Percentiles rank a stretch among this genome's conserved stretches.
Evolutionary conservation across 2,888 invertebrate species (phyloP).

Genomic region (Acleris laterana): DNA sequence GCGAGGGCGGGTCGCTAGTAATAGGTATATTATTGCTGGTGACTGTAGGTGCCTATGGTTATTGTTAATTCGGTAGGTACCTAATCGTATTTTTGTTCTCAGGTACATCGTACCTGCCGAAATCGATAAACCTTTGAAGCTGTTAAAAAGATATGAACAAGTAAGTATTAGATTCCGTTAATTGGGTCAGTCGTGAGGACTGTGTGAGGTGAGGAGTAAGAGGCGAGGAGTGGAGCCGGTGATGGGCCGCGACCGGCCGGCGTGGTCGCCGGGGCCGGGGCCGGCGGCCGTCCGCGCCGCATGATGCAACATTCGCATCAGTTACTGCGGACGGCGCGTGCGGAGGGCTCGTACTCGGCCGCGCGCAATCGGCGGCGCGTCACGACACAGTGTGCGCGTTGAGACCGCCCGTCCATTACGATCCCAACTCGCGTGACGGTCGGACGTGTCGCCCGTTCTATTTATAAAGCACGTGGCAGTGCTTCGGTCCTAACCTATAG

Average conservation of each 20-base stretch:
- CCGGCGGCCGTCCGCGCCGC: conserved; percentile 14
- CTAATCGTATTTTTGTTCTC: too few relatives aligned
- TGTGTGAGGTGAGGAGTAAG: too few relatives aligned
- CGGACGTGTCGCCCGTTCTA: conserved; percentile 58
- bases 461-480: conserved; percentile 74
- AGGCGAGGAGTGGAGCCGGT: too few relatives aligned
- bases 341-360: conserved; percentile 41
- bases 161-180: too few relatives aligned
- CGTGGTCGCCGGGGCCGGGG: conserved; percentile 35
- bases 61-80: too few relatives aligned
- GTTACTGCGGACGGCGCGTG: conserved; percentile 22
- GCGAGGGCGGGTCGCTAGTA: too few relatives aligned
- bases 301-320: conserved; percentile 32
- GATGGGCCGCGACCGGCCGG: not conserved
- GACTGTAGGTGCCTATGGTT: too few relatives aligned
- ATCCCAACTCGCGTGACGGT: conserved; percentile 61
- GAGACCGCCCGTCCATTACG: conserved; percentile 59
- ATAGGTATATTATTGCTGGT: too few relatives aligned
- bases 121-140: too few relatives aligned
- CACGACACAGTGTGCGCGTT: conserved; percentile 36
- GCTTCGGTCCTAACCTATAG: conserved; percentile 57
- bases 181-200: too few relatives aligned
- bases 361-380: conserved; percentile 55
- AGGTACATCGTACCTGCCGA: too few relatives aligned
- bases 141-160: too few relatives aligned